Base-by-base conservation (phyloP, 2,797 vertebrate species). In the Micrastur ruficollis region DNA sequence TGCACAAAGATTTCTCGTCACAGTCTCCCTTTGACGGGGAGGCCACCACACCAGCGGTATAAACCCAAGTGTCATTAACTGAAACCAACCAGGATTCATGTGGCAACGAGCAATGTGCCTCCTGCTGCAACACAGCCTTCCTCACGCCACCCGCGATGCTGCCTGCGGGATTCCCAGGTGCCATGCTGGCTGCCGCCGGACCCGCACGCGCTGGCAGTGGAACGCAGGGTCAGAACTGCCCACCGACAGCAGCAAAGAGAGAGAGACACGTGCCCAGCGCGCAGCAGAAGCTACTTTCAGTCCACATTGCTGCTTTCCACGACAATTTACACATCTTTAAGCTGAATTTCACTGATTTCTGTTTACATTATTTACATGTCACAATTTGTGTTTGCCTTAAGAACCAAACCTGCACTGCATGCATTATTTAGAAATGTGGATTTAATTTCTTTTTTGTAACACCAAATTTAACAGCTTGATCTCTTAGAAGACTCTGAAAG, bases 101-200 rank as follows among this genome's bases (percentile, higher is more conserved):
- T 46, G 73, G 75, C 26, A 55, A 15, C 1, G 56, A 52, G 81
- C 63, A 32, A 22, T 1, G 31, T 5, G 70, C 23, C 56, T 3
- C 53, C 5, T 1, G 58, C 1, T 13, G 52, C 62, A 27, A 7
- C 12, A 3, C 10, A 21, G 58, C 27, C 63, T 8, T 18, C 49
- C 53, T 5, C 9, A 26, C 0, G 15, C 36, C 4, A 2, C 0
- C 20, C 26, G 6, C 0, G 14, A 2, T 13, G 27, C 4, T 17
- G 19, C 36, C 8, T 1, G 8, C 3, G 47, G 52, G 29, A 8
- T 8, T 22, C 46, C 2, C 53, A 7, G 9, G 25, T 2, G 5
- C 53, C 16, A 11, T 1, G 6, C 9, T 4, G 71, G 50, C 50
- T 20, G 44, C 44, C 44, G 17, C 44, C 0, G 13, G 0, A 4